Conservation (phyloP, 2,888 invertebrate genomes). For the Leptopilina syphax region DNA sequence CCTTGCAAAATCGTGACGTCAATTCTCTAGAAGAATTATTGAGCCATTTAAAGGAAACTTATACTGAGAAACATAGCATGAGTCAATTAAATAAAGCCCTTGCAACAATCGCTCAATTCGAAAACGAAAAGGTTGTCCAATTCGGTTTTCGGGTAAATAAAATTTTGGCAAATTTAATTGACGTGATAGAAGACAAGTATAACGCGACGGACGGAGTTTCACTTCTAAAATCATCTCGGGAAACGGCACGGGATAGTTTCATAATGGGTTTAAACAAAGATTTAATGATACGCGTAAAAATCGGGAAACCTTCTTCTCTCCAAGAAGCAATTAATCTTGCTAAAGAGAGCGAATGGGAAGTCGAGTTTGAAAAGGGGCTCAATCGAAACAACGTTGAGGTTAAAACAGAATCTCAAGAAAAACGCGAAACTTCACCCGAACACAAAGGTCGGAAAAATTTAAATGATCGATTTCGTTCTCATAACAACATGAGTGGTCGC, state of each 20-base stretch:
- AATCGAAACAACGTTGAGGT: not conserved
- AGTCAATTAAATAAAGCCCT: conserved; percentile 35
- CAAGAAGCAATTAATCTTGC: conserved; percentile 1
- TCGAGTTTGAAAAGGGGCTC: not conserved
- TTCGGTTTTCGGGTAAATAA: not conserved
- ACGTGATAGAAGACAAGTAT: not conserved
- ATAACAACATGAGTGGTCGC: too few relatives aligned
- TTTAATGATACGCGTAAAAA: not conserved
- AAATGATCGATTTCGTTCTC: too few relatives aligned
- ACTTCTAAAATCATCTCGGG: not conserved
- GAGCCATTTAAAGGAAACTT: not conserved
- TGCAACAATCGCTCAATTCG: conserved; percentile 16
- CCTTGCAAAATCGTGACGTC: not conserved
- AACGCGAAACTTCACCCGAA: too few relatives aligned
- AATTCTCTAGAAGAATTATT: conserved; percentile 15
- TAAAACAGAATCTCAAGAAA: too few relatives aligned
- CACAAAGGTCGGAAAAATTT: too few relatives aligned
- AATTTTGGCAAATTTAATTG: not conserved
- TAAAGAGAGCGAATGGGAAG: not conserved
- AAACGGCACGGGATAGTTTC: not conserved
- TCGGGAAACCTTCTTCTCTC: not conserved
- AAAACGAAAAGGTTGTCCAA: not conserved
- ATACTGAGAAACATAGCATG: conserved; percentile 14
- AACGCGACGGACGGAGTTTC: too few relatives aligned
- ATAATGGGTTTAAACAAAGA: not conserved